phyloP scores from a whole-genome alignment of 2,113 vertebrate genomes.

The Ceyx margarethae region DNA sequence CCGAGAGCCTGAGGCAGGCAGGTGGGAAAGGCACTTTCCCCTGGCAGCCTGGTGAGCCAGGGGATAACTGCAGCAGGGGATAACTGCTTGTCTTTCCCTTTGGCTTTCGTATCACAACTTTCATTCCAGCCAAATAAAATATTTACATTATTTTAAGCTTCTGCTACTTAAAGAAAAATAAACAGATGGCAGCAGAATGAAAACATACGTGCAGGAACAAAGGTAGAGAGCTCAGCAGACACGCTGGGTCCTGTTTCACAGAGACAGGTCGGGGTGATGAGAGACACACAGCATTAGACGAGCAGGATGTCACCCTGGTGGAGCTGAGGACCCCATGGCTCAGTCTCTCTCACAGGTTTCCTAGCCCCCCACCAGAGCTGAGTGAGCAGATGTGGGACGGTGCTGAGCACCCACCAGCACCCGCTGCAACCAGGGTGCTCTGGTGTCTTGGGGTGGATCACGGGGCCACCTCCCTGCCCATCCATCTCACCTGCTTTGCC shows the following conservation, averaged over 20 bases:
- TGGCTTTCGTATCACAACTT: not conserved
- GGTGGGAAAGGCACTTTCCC: not conserved
- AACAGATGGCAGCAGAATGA: not conserved
- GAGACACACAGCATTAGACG: rapidly evolving
- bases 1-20: not conserved
- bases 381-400: rapidly evolving
- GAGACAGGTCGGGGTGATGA: not conserved
- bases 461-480: not conserved
- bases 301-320: not conserved
- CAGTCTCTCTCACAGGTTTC: not conserved
- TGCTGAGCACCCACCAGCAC: not conserved
- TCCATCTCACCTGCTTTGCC: rapidly evolving
- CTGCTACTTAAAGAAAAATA: not conserved
- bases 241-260: rapidly evolving
- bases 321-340: not conserved
- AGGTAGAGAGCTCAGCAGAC: not conserved
- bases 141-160: not conserved
- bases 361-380: not conserved
- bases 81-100: not conserved
- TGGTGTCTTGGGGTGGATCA: not conserved
- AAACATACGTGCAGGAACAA: not conserved
- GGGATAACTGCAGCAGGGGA: not conserved
- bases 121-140: not conserved
- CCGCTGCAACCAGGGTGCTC: rapidly evolving
- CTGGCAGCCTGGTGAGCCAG: too few species aligned